Conservation (phyloP, 1,140 invertebrate genomes). For the Drosophila teissieri region DNA sequence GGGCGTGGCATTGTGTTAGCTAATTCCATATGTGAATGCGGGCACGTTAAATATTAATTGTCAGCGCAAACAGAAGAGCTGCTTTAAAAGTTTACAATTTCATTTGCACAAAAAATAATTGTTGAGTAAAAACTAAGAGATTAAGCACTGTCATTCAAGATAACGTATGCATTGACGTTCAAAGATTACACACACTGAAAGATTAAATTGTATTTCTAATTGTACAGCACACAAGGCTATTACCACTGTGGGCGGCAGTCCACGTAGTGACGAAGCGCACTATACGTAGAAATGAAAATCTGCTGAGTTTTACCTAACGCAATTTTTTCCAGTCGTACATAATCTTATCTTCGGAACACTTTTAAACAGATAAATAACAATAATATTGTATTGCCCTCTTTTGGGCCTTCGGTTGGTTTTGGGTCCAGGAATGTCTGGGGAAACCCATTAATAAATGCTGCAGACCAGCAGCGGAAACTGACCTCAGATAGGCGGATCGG, state of each 20-base stretch:
- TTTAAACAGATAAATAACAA: slow-evolving; percentile 17
- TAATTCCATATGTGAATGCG: background rate
- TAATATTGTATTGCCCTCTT: slow-evolving; percentile 29
- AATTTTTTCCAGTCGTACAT: background rate
- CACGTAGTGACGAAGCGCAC: no score
- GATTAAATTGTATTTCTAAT: background rate
- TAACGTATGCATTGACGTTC: slow-evolving; percentile 1
- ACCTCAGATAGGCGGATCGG: slow-evolving; percentile 27
- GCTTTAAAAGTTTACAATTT: slow-evolving; percentile 14
- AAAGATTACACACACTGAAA: background rate
- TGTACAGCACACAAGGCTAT: no score
- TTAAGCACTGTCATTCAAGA: slow-evolving; percentile 11
- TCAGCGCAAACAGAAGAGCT: background rate
- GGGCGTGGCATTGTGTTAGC: slow-evolving; percentile 5
- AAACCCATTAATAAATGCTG: slow-evolving; percentile 48
- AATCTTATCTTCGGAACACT: slow-evolving; percentile 27
- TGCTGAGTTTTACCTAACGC: no score
- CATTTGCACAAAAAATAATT: background rate
- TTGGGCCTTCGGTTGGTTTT: slow-evolving; percentile 16
- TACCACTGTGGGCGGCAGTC: no score
- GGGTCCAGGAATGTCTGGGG: slow-evolving; percentile 18
- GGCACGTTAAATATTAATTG: slow-evolving; percentile 31
- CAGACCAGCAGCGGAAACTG: slow-evolving; percentile 35
- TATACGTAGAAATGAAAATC: no score
- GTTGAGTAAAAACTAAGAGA: background rate